These are phyloP conservation scores for Cenopis cana DNA, from an alignment of 2,888 invertebrate species.

Conservation along the genomic window DNA sequence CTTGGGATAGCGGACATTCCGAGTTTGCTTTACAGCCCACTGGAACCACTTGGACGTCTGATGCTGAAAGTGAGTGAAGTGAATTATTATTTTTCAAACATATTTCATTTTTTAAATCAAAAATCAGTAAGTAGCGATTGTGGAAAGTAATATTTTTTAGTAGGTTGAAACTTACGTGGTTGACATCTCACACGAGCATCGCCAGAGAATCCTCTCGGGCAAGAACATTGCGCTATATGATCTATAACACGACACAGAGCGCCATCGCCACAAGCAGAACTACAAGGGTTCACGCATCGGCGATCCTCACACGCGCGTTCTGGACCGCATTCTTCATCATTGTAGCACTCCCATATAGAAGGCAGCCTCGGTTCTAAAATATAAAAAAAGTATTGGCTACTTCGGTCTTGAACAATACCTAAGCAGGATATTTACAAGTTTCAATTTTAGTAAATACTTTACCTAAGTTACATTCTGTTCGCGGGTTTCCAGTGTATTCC, in stretches of 20 bases:
- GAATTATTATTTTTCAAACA: neutral
- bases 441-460: constrained; percentile 49
- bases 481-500: constrained; percentile 91
- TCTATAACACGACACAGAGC: constrained; percentile 93
- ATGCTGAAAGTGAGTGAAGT: constrained; percentile 76
- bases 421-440: neutral
- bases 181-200: constrained; percentile 89
- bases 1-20: constrained; percentile 92
- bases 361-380: constrained; percentile 75
- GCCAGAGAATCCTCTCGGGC: constrained; percentile 91
- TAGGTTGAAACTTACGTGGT: constrained; percentile 88
- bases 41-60: constrained; percentile 81
- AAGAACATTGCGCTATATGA: constrained; percentile 91
- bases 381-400: neutral
- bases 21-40: constrained; percentile 91
- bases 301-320: constrained; percentile 92
- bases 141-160: neutral
- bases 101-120: neutral
- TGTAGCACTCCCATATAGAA: constrained; percentile 88
- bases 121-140: neutral
- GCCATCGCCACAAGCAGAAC: constrained; percentile 90
- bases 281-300: constrained; percentile 91
- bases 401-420: neutral
- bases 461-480: constrained; percentile 89
- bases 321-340: constrained; percentile 90